Evolutionary conservation across 1,140 invertebrate species (phyloP).

Genomic region (Metaphire vulgaris): DNA sequence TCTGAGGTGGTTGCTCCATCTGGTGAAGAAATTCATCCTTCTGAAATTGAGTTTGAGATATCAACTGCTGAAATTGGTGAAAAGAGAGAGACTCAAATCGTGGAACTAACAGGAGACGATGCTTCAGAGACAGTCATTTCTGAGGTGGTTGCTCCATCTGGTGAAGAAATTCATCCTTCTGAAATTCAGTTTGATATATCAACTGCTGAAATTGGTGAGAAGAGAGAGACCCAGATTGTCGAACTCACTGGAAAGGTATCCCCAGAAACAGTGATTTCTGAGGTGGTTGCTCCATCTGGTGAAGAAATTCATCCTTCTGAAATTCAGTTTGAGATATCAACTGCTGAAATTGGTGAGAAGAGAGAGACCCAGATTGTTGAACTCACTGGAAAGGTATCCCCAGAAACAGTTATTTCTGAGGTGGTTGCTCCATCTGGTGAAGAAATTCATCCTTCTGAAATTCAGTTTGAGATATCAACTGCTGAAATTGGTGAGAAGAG

Average conservation of each 20-base stretch:
- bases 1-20: not conserved
- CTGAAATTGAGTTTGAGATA: constrained; percentile 12
- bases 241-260: not conserved
- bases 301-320: not conserved
- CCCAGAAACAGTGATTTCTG: not conserved
- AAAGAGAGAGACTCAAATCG: not conserved
- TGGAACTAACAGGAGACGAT: not conserved
- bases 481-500: not conserved
- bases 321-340: not conserved
- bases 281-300: not conserved
- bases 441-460: constrained; percentile 13
- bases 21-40: constrained; percentile 12
- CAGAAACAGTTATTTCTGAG: not conserved
- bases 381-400: not conserved
- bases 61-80: not conserved
- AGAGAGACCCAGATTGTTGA: not conserved
- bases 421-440: constrained; percentile 8
- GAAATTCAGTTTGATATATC: constrained; percentile 8
- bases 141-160: constrained; percentile 7
- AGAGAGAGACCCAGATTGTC: not conserved
- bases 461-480: constrained; percentile 13
- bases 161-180: constrained; percentile 19
- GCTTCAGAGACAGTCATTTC: not conserved
- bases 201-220: constrained; percentile 9
- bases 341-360: not conserved